phyloP scores from a whole-genome alignment of 1,140 invertebrate species.

The Drepana arcuata region DNA sequence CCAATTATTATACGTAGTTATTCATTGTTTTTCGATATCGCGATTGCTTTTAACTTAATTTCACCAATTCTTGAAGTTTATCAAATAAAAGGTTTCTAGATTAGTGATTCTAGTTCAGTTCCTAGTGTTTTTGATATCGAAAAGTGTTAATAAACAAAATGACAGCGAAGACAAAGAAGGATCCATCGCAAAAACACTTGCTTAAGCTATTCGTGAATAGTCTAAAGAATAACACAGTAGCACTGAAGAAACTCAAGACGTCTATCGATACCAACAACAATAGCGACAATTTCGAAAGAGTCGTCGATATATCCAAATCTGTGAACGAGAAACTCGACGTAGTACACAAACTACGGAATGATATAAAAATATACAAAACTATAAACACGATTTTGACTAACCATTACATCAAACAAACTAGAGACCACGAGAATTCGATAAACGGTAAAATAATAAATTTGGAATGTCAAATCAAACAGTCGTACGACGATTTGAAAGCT shows the following conservation, averaged over 20 bases:
- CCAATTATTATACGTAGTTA: no score
- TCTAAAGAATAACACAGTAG: conserved; percentile 51
- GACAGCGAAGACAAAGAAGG: conserved; percentile 25
- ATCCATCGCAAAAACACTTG: conserved; percentile 27
- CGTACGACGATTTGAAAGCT: conserved; percentile 44
- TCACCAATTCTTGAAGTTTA: no score
- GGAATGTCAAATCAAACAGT: conserved; percentile 41
- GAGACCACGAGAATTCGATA: conserved; percentile 46
- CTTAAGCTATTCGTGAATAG: conserved; percentile 42
- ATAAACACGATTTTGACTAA: conserved; percentile 60
- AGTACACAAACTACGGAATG: conserved; percentile 54
- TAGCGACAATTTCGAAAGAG: conserved; percentile 29
- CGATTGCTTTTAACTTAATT: no score
- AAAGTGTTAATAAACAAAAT: no score
- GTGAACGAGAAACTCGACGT: conserved; percentile 60
- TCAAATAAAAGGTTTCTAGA: no score
- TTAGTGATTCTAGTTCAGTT: no score
- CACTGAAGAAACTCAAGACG: conserved; percentile 41
- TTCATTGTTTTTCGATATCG: no score
- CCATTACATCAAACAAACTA: conserved; percentile 57
- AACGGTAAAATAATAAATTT: conserved; percentile 50
- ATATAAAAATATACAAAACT: conserved; percentile 61
- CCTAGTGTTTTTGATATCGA: no score
- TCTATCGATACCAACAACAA: conserved; percentile 34
- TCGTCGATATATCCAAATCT: conserved; percentile 42